Evolutionary conservation across 2,888 invertebrate species (phyloP), one percentile per base, ranked within the genome.

Genomic region (Parnassius mnemosyne): DNA sequence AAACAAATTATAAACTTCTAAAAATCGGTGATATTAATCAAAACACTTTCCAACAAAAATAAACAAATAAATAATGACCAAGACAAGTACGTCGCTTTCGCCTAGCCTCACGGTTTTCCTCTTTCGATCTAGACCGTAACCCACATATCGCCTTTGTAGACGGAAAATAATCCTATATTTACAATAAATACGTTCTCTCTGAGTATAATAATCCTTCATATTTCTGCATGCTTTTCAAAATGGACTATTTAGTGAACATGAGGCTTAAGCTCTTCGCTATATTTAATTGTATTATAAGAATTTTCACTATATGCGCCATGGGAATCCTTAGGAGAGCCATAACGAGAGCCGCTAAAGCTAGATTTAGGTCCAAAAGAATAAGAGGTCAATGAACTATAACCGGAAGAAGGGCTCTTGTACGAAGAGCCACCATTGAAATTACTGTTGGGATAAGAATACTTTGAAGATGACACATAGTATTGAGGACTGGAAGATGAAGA

Each of bases 221-320:
- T n/a, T 53, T 47, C 10, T 20, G 11, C 3, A n/a, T 3, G 44
- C 2, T 12, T 43, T 34, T 13, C 3, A 16, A 44, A 25, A 62
- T 49, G 50, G 47, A 66, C 7, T 50, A 59, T 63, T 80, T 80
- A 86, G 68, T 87, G 80, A 66, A 66, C 72, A 60, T 79, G 79
- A n/a, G 90, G 86, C 61, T 89, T 91, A 11, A 92, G 71, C 69
- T 87, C 89, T 68, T 87, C 85, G 72, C 92, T 92, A 72, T 92
- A 92, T 72, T 91, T 92, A 60, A 92, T 92, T 9, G 92, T 92
- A 70, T 92, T 89, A 72, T 92, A 92, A 0, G 83, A 73, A 57
- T 79, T 80, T 73, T 89, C 89, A 67, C 90, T 90, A 68, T 84
- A 84, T 13, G 90, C 82, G 9, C 88, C 88, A 46, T 88, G 84